phyloP scores from a whole-genome alignment of 2,113 vertebrate species.

The Machaerirhynchus nigripectus region DNA sequence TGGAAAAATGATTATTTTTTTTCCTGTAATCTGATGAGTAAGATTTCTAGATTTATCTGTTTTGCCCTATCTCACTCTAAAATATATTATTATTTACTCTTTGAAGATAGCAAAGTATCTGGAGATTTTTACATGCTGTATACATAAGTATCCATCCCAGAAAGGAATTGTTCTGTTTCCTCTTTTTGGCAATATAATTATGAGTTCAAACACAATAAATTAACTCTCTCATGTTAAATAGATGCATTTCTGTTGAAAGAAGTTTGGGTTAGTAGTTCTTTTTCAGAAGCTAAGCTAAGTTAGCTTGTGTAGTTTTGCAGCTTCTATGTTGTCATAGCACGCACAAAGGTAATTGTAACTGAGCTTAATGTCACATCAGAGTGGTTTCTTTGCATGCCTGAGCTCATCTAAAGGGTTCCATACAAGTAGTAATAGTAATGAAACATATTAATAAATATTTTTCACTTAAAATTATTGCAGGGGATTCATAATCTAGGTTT shows the following conservation, averaged over 20 bases:
- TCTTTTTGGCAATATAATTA: not conserved
- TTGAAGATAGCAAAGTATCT: not conserved
- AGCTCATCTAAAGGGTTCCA: not conserved
- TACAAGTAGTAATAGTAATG: not conserved
- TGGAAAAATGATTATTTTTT: not conserved
- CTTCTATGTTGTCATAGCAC: accelerated
- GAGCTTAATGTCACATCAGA: not conserved
- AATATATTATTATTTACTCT: not conserved
- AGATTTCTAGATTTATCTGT: not conserved
- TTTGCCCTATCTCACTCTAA: not conserved
- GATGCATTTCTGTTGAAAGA: not conserved
- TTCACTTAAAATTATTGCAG: not conserved
- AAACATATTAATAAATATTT: not conserved
- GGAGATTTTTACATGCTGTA: not conserved
- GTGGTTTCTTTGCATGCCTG: not conserved
- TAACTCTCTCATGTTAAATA: not conserved
- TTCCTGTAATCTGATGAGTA: not conserved
- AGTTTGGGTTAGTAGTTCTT: not conserved
- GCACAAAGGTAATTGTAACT: accelerated
- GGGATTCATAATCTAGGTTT: not conserved
- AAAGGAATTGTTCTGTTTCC: not conserved
- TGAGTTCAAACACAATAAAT: not conserved
- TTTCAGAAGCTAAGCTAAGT: not conserved
- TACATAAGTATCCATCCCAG: not conserved
- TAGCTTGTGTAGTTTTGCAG: not conserved